These are phyloP conservation scores for Mus caroli DNA, from an alignment of 2,797 vertebrate species.

Conservation along the genomic window DNA sequence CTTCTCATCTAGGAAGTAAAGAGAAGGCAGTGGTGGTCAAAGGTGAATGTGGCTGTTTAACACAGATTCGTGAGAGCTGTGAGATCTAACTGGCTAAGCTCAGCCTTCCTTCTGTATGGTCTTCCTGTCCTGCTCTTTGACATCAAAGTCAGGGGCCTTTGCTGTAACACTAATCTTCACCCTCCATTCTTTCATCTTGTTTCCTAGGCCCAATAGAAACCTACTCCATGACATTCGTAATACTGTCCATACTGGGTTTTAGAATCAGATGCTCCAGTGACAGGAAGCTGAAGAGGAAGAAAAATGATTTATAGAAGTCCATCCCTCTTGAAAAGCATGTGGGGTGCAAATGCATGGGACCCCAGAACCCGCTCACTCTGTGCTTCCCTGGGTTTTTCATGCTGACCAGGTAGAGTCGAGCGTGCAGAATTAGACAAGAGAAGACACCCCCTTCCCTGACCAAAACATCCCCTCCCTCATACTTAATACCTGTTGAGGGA, in stretches of 20 bases:
- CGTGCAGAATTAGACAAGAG: not conserved
- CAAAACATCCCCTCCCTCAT: conserved; percentile 3
- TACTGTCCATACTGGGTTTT: conserved; percentile 8
- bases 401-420: conserved; percentile 49
- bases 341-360: conserved; percentile 1
- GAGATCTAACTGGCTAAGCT: not conserved
- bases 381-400: conserved; percentile 49
- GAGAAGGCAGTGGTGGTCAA: not conserved
- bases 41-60: not conserved
- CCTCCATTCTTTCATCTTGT: not conserved
- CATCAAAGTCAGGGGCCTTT: not conserved
- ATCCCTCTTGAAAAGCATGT: not conserved
- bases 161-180: not conserved
- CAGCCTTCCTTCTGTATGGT: fast-evolving
- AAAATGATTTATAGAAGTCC: not conserved
- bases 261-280: conserved; percentile 35
- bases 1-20: not conserved
- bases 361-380: not conserved
- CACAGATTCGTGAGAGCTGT: not conserved
- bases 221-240: not conserved
- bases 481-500: conserved; percentile 22
- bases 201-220: not conserved
- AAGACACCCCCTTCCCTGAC: conserved; percentile 40
- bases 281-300: conserved; percentile 42
- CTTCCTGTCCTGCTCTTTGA: fast-evolving